Evolutionary conservation across 2,797 vertebrate genomes (phyloP).

Genomic region (Lateolabrax maculatus): DNA sequence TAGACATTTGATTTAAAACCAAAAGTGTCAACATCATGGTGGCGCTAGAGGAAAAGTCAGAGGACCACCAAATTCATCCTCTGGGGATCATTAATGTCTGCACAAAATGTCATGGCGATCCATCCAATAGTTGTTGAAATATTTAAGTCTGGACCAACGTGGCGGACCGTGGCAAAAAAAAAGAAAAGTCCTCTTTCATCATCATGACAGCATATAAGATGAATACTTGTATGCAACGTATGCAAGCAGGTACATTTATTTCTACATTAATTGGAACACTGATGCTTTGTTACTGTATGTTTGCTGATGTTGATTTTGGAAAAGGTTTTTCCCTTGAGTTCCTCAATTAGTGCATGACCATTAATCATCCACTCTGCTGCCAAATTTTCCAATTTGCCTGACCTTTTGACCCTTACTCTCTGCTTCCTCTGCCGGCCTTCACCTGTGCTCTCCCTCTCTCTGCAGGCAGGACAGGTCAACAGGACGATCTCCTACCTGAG

Average conservation of each 20-base stretch:
- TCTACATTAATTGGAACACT: not conserved
- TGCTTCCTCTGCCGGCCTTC: constrained; percentile 75
- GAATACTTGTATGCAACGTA: too few relatives aligned
- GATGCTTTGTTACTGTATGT: not conserved
- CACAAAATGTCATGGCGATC: not conserved
- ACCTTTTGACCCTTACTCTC: constrained; percentile 79
- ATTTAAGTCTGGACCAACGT: not conserved
- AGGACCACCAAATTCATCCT: too few relatives aligned
- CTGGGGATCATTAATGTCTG: not conserved
- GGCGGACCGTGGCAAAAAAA: too few relatives aligned
- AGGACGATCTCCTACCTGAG: constrained; percentile 98
- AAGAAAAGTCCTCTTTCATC: too few relatives aligned
- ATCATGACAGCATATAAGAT: not conserved
- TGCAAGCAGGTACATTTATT: not conserved
- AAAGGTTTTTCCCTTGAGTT: constrained; percentile 2
- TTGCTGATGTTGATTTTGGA: constrained; percentile 10
- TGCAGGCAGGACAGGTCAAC: constrained; percentile 98
- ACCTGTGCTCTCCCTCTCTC: constrained; percentile 90
- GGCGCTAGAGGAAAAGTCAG: not conserved
- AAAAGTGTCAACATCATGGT: not conserved
- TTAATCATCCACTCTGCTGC: constrained; percentile 48
- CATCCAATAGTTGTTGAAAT: not conserved
- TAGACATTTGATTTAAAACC: not conserved
- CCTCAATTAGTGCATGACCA: constrained; percentile 52
- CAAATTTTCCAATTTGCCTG: constrained; percentile 57